These are phyloP conservation scores for Lycopodina hypogea DNA, from an alignment of 37 sponge, comb jelly and placozoan genomes.

Conservation along the genomic window DNA sequence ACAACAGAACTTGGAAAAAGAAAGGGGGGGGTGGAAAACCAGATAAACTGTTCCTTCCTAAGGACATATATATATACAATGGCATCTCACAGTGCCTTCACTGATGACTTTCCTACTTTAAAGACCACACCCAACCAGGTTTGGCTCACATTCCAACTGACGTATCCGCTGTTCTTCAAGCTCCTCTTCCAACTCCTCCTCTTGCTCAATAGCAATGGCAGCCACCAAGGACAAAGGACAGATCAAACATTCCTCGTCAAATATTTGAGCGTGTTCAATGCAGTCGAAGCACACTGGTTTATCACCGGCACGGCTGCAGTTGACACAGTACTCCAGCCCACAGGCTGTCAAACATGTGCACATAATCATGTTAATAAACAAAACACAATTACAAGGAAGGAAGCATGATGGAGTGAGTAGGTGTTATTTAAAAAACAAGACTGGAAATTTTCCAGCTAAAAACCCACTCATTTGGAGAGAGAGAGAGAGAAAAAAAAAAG, in stretches of 20 bases:
- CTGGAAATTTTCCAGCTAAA: too few species aligned
- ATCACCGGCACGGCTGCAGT: not conserved
- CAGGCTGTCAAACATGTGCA: conserved; percentile 18
- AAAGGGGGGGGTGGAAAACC: too few species aligned
- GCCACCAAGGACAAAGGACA: conserved; percentile 2
- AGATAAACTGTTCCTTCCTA: too few species aligned
- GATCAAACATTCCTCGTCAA: conserved; percentile 5
- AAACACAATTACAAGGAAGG: too few species aligned
- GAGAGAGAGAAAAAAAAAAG: not conserved
- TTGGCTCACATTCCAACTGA: conserved; percentile 2
- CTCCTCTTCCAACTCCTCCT: conserved; percentile 31
- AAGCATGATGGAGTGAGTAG: too few species aligned
- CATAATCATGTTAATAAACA: too few species aligned
- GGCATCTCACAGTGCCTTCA: too few species aligned
- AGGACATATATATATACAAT: too few species aligned
- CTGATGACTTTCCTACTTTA: too few species aligned
- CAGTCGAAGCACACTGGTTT: conserved; percentile 4
- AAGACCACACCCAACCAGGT: not conserved
- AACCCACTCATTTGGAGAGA: too few species aligned
- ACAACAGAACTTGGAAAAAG: too few species aligned
- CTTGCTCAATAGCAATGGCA: conserved; percentile 5
- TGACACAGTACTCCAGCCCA: conserved; percentile 35
- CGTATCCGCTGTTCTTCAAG: not conserved
- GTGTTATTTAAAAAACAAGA: too few species aligned
- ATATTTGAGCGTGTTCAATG: conserved; percentile 5